phyloP scores from a whole-genome alignment of 1,140 invertebrate genomes.

The Laupala kohalensis region DNA sequence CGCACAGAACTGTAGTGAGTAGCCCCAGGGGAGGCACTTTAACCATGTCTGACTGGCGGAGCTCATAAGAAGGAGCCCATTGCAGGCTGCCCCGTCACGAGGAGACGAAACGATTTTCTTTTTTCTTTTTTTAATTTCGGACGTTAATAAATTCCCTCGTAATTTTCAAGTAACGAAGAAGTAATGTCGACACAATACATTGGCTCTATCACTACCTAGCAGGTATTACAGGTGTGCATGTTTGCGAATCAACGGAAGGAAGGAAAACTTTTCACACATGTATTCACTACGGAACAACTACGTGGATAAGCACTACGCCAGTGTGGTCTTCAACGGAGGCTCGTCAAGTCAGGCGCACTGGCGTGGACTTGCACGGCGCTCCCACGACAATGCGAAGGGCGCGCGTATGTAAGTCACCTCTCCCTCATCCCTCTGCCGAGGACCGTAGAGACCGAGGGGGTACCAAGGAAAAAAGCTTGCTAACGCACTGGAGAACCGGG shows the following conservation, averaged over 20 bases:
- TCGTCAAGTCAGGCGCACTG: background rate
- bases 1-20: background rate
- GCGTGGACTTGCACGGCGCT: background rate
- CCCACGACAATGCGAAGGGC: background rate
- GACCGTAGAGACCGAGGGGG: too few species aligned
- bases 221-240: too few species aligned
- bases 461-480: background rate
- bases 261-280: too few species aligned
- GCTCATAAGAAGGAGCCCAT: background rate
- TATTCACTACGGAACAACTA: background rate
- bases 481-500: background rate
- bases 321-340: background rate
- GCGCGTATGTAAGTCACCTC: too few species aligned
- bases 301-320: background rate
- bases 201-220: too few species aligned
- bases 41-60: background rate
- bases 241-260: too few species aligned
- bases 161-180: too few species aligned
- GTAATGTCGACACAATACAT: too few species aligned
- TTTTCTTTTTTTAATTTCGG: too few species aligned
- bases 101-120: too few species aligned
- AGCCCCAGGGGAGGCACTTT: background rate
- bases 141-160: too few species aligned
- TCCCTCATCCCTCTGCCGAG: too few species aligned
- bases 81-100: background rate